These are phyloP conservation scores for Phenacoccus solenopsis DNA, from an alignment of 1,140 invertebrate genomes.

Conservation along the genomic window DNA sequence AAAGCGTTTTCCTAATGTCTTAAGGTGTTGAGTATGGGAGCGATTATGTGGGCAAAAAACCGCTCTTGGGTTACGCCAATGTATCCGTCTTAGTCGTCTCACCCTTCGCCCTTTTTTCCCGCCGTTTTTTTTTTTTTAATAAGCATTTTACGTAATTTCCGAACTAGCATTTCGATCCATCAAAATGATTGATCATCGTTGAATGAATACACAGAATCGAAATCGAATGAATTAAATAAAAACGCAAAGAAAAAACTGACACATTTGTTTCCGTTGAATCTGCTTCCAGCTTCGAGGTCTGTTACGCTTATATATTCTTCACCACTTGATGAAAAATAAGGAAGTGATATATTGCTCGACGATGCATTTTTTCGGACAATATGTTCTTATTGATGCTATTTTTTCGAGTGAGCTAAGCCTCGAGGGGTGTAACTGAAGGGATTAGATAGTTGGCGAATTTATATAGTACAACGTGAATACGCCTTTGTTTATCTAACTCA, in stretches of 20 bases:
- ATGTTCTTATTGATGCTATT: background rate
- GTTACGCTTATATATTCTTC: background rate
- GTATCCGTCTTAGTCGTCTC: background rate
- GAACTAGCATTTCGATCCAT: slow-evolving; percentile 11
- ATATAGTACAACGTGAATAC: too few relatives aligned
- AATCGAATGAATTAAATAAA: slow-evolving; percentile 1
- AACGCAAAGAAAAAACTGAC: slow-evolving; percentile 3
- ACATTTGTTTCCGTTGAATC: background rate
- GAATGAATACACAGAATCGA: slow-evolving; percentile 7
- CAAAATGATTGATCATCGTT: slow-evolving; percentile 10
- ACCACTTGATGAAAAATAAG: background rate
- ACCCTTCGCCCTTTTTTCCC: background rate
- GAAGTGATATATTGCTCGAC: background rate
- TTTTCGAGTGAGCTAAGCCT: background rate
- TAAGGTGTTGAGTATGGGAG: too few relatives aligned
- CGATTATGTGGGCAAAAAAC: too few relatives aligned
- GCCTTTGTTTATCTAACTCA: too few relatives aligned
- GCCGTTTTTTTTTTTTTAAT: slow-evolving; percentile 7
- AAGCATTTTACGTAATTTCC: slow-evolving; percentile 15
- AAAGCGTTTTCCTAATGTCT: too few relatives aligned
- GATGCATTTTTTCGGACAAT: background rate
- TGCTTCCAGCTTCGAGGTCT: background rate
- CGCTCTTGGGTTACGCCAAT: background rate
- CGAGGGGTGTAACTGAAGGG: too few relatives aligned
- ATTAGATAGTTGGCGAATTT: too few relatives aligned